These are phyloP conservation scores for Pachycephus smyrnensis DNA, from an alignment of 2,888 invertebrate species.

Conservation along the genomic window DNA sequence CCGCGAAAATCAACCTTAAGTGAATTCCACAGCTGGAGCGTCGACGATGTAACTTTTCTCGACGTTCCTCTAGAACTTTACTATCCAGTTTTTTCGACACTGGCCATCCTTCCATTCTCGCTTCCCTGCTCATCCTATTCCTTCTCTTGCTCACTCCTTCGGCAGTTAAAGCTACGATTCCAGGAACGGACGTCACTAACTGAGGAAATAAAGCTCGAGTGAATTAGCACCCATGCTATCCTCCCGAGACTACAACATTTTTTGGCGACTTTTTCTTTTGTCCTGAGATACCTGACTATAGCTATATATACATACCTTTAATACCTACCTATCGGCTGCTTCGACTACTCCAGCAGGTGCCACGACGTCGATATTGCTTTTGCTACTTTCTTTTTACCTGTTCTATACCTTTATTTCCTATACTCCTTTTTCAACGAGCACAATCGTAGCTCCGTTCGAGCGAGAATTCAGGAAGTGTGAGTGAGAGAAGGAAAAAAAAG, in stretches of 20 bases:
- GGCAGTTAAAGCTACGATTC: conserved; percentile 18
- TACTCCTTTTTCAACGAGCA: not conserved
- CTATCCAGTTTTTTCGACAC: not conserved
- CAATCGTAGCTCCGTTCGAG: not conserved
- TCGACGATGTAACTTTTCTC: conserved; percentile 6
- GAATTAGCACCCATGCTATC: conserved; percentile 30
- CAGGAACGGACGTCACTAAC: conserved; percentile 10
- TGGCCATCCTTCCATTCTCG: not conserved
- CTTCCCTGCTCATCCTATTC: not conserved
- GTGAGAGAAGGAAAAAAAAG: not conserved
- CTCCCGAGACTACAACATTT: not conserved
- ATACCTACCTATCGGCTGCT: not conserved
- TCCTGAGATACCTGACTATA: not conserved
- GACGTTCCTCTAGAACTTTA: not conserved
- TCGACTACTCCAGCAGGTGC: not conserved
- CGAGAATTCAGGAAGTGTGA: not conserved
- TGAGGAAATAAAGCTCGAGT: conserved; percentile 35
- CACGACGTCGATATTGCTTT: not conserved
- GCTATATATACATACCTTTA: not conserved
- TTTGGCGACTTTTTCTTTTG: not conserved
- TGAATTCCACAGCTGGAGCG: not conserved
- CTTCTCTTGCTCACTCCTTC: not conserved
- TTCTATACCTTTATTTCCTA: not conserved
- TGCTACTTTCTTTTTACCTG: not conserved
- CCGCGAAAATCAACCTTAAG: not conserved